These are phyloP conservation scores for Empidonax traillii DNA, from an alignment of 2,113 vertebrate genomes.

Conservation along the genomic window DNA sequence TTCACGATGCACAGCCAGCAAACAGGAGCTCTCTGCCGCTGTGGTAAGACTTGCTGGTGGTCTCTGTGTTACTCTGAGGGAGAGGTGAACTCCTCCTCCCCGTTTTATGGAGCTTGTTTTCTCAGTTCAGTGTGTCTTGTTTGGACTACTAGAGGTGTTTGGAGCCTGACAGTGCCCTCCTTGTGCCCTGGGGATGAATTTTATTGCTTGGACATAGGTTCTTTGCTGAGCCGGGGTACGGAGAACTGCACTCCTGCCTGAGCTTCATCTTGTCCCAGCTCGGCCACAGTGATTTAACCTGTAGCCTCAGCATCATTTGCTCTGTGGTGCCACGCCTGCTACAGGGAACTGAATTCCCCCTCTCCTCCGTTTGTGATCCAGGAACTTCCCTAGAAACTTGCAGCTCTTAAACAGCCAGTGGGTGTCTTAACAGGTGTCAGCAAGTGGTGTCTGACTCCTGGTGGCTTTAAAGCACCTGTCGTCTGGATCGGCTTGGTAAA, in stretches of 20 bases:
- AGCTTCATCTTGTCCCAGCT: not conserved
- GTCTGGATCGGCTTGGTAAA: not conserved
- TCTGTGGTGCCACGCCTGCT: not conserved
- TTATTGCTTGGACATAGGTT: not conserved
- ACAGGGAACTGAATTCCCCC: not conserved
- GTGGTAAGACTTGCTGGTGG: not conserved
- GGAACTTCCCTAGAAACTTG: not conserved
- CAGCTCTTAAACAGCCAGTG: not conserved
- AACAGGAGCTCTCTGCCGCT: fast-evolving
- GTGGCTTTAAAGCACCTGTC: not conserved
- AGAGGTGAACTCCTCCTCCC: not conserved
- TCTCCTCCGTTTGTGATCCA: not conserved
- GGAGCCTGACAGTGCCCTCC: not conserved
- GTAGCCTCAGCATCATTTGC: not conserved
- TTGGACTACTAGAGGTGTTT: not conserved
- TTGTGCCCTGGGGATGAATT: not conserved
- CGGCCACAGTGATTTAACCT: not conserved
- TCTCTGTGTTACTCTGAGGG: not conserved
- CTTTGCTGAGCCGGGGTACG: not conserved
- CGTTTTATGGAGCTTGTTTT: not conserved
- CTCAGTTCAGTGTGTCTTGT: fast-evolving
- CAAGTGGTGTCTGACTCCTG: not conserved
- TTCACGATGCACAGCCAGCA: fast-evolving
- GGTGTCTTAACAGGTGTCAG: not conserved
- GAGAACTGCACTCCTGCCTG: not conserved